Conservation (phyloP, 2,113 vertebrate species). For the Rhinoptilus africanus region DNA sequence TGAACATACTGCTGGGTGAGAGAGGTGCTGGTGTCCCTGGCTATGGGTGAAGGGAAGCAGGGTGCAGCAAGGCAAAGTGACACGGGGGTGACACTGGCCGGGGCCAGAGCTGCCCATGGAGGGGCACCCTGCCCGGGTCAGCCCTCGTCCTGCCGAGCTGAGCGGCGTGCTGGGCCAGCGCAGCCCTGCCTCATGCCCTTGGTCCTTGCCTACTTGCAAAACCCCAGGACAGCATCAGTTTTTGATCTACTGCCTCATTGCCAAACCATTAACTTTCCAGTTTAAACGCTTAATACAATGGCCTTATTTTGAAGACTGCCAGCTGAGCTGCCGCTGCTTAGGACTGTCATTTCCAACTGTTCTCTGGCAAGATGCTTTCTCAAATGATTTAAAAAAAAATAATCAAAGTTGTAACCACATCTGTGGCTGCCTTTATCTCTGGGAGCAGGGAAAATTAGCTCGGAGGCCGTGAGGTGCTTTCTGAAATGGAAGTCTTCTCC, state of each 20-base stretch:
- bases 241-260: neutral
- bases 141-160: neutral
- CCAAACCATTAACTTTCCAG: neutral
- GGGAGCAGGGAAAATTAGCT: constrained; percentile 20
- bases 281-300: constrained; percentile 2
- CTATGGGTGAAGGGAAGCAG: neutral
- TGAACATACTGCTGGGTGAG: neutral
- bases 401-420: constrained; percentile 31
- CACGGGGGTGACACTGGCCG: accelerated
- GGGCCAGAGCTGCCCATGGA: accelerated
- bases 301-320: constrained; percentile 17
- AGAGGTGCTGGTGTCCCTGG: neutral
- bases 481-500: constrained; percentile 26
- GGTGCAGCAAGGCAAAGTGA: neutral
- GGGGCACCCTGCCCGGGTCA: neutral
- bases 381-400: constrained; percentile 8
- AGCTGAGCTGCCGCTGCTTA: constrained; percentile 10
- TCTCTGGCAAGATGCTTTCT: constrained; percentile 19
- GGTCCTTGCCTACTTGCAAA: neutral
- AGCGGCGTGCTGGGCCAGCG: neutral
- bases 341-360: constrained; percentile 26
- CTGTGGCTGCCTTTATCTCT: constrained; percentile 3
- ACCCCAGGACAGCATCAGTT: neutral
- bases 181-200: neutral
- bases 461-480: neutral